These are phyloP conservation scores for Aleiodes sp. DNA, from an alignment of 1,140 invertebrate genomes.

Conservation along the genomic window DNA sequence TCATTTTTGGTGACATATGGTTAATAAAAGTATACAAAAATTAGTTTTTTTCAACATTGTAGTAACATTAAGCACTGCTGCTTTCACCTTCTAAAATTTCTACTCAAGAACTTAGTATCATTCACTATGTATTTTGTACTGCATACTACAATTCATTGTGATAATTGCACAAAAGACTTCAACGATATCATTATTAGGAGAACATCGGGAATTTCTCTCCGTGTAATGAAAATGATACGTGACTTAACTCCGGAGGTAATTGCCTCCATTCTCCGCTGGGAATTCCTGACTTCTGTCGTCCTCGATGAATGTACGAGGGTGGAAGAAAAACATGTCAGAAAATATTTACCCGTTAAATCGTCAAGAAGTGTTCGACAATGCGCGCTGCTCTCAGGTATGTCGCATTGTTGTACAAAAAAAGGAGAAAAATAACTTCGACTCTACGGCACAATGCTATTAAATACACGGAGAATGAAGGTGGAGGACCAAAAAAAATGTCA, in stretches of 20 bases:
- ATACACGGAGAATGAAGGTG: slow-evolving; percentile 14
- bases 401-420: background rate
- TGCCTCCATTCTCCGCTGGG: slow-evolving; percentile 55
- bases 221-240: slow-evolving; percentile 63
- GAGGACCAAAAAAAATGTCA: slow-evolving; percentile 30
- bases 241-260: slow-evolving; percentile 52
- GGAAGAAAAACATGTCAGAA: background rate
- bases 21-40: too few species aligned
- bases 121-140: too few species aligned
- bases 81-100: too few species aligned
- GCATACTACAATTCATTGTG: too few species aligned
- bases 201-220: too few species aligned
- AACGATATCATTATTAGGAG: too few species aligned
- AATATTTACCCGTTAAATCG: background rate
- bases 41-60: too few species aligned
- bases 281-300: background rate
- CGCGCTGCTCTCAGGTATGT: slow-evolving; percentile 3
- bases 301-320: background rate
- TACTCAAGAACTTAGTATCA: too few species aligned
- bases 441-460: background rate
- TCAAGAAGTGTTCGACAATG: background rate
- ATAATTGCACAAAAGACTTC: too few species aligned
- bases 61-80: too few species aligned
- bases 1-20: too few species aligned
- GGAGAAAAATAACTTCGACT: background rate